Base-by-base conservation (phyloP, 2,113 vertebrate genomes). In the Syrmaticus mikado region DNA sequence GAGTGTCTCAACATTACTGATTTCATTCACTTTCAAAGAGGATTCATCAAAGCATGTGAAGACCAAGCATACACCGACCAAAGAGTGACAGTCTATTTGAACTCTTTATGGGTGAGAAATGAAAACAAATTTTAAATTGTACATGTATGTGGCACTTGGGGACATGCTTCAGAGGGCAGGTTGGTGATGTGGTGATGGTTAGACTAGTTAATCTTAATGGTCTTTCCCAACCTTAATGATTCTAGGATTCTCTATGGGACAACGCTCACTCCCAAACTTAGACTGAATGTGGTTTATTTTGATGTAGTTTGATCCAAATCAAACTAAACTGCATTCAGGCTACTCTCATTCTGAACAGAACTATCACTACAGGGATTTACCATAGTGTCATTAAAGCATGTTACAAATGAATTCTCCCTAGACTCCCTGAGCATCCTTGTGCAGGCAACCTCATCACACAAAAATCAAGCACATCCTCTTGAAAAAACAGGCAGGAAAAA, bases 351-450 rank as follows among this genome's bases (percentile, higher is more conserved):
- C 66, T 50, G 40, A 58, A 25, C 34, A 53, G 48, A 87, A 40
- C 4, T 25, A 41, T 3, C 41, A 21, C 12, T 28, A 8, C 18
- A 8, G 11, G 15, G 18, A 52, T 25, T 52, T 40, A 65, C 52
- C 61, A 15, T 1, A 6, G 38, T 15, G 41, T 8, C 19, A 9
- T 3, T n/a, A 25, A 66, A 71, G 20, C 22, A 8, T 0, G 0
- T 34, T 6, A 7, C 11, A 67, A 52, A 28, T 4, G 7, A 64
- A 73, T 64, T 78, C 30, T 43, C n/a, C 21, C 36, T 4, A 9
- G 28, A 73, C 62, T 62, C 24, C 41, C 41, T 9, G 52, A 61
- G 58, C 50, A 16, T 32, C 58, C 32, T 50, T 20, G 15, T 2
- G 18, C 7, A 57, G 61, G 34, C 38, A 66, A 77, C 43, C 8